These are phyloP conservation scores for Netelia melanura DNA, from an alignment of 2,888 invertebrate genomes.

Conservation along the genomic window DNA sequence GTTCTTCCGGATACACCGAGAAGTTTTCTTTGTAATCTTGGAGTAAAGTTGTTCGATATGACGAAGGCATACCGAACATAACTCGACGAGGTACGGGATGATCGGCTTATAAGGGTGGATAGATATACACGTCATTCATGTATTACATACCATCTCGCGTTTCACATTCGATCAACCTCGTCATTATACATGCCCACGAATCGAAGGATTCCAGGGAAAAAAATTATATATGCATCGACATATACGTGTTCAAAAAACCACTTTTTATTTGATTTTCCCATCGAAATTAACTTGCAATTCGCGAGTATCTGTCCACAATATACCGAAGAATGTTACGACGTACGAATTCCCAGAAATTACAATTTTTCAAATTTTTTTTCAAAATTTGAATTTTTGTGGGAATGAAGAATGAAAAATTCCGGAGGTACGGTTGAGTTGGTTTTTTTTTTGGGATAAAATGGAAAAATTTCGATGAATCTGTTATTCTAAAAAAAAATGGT, in stretches of 20 bases:
- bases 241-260: not conserved
- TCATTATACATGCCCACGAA: not conserved
- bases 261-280: not conserved
- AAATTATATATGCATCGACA: not conserved
- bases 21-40: conserved; percentile 13
- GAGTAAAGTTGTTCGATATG: conserved; percentile 8
- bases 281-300: not conserved
- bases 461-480: no score
- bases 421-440: no score
- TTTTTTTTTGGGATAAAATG: no score
- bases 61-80: not conserved
- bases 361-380: no score
- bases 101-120: conserved; percentile 9
- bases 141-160: conserved; percentile 14
- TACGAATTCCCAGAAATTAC: no score
- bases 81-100: not conserved
- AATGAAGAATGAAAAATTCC: no score
- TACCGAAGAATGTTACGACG: no score
- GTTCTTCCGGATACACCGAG: no score
- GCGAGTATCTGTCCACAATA: no score
- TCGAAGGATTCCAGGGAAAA: not conserved
- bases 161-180: conserved; percentile 24
- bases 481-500: no score
- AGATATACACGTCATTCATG: not conserved
- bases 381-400: no score